Evolutionary conservation across 2,113 vertebrate species (phyloP).

Genomic region (Perca fluviatilis): DNA sequence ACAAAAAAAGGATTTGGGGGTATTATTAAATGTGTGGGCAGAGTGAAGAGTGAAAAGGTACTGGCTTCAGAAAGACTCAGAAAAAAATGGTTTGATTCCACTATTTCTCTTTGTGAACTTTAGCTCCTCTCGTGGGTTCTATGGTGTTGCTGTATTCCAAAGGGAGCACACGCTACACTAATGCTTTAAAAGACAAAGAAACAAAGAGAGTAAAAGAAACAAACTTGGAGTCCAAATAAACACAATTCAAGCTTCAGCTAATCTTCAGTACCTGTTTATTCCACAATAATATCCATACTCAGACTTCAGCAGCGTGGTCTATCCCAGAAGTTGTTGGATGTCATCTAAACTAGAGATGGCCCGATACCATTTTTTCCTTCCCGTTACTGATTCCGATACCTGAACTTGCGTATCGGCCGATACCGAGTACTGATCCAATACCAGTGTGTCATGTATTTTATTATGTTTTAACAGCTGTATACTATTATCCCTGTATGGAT

Average conservation of each 20-base stretch:
- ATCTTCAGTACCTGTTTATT: neutral
- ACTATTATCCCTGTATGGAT: too few species aligned
- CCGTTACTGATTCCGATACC: too few species aligned
- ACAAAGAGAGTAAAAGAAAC: neutral
- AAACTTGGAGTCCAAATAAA: neutral
- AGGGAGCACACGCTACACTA: neutral
- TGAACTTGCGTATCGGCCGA: too few species aligned
- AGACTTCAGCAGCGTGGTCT: too few species aligned
- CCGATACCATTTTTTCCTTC: too few species aligned
- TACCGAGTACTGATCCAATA: too few species aligned
- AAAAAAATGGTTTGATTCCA: slow-evolving; percentile 20
- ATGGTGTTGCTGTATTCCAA: neutral
- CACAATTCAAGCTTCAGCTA: neutral
- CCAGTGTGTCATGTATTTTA: too few species aligned
- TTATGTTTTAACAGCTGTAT: too few species aligned
- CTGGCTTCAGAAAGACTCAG: neutral
- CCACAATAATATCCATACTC: neutral
- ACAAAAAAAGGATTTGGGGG: slow-evolving; percentile 1
- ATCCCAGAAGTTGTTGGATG: neutral
- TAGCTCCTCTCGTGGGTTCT: slow-evolving; percentile 2
- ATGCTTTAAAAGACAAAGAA: neutral
- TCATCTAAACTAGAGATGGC: neutral
- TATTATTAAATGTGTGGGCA: slow-evolving; percentile 46
- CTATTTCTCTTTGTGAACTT: slow-evolving; percentile 14
- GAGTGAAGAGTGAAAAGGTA: slow-evolving; percentile 14